Conservation (phyloP, 2,888 invertebrate species). For the Polyploca ridens region DNA sequence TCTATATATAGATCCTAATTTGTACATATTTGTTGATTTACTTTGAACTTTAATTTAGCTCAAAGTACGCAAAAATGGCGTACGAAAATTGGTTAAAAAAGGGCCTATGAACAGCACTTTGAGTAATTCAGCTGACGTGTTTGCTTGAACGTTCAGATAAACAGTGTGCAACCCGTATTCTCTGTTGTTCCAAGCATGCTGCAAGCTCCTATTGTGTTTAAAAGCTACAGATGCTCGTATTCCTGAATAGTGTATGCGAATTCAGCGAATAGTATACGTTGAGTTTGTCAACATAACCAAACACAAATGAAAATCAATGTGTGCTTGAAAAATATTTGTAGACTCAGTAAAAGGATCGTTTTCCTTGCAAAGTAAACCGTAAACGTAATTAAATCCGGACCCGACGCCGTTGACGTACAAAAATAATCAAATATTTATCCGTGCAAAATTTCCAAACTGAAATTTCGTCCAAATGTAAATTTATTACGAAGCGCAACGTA, state of each 20-base stretch:
- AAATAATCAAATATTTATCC: slow-evolving; percentile 12
- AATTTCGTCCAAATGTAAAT: slow-evolving; percentile 8
- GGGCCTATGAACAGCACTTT: background rate
- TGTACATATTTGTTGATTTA: too few relatives aligned
- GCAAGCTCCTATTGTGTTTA: slow-evolving; percentile 7
- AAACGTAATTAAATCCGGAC: slow-evolving; percentile 7
- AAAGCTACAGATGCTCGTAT: background rate
- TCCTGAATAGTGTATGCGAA: background rate
- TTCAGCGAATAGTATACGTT: background rate
- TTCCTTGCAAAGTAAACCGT: background rate
- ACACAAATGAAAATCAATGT: background rate
- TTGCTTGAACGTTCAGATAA: slow-evolving; percentile 4
- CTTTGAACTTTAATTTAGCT: background rate
- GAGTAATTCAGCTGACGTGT: background rate
- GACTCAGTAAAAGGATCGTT: background rate
- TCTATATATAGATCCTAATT: too few relatives aligned
- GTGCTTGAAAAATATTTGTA: background rate
- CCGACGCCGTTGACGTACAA: background rate
- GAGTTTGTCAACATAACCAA: background rate
- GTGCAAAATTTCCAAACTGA: background rate
- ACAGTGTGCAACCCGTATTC: background rate
- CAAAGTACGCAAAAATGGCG: background rate
- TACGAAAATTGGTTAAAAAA: background rate
- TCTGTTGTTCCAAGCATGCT: slow-evolving; percentile 6
- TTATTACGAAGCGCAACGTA: slow-evolving; percentile 12